phyloP scores from a whole-genome alignment of 2,888 invertebrate genomes.

The Meghimatium bilineatum region DNA sequence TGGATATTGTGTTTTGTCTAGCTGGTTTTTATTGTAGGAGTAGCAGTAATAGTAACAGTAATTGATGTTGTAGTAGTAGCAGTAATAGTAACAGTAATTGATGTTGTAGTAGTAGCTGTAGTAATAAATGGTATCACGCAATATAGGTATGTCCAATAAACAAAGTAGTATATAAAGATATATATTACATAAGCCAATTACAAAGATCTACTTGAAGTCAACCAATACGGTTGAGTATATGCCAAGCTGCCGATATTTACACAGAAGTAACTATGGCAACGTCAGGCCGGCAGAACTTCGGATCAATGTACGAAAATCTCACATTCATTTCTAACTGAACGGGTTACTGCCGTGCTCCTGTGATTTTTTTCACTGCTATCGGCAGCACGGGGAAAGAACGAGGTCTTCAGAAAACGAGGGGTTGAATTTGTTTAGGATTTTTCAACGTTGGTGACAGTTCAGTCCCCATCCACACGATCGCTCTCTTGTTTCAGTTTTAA shows the following conservation, averaged over 20 bases:
- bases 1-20: neutral
- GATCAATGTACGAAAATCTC: neutral
- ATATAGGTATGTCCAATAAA: neutral
- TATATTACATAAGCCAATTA: neutral
- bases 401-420: neutral
- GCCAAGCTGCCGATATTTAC: neutral
- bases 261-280: constrained; percentile 23
- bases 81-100: constrained; percentile 23
- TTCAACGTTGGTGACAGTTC: neutral
- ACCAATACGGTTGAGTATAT: neutral
- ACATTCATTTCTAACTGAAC: neutral
- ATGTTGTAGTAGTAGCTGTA: neutral
- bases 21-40: neutral
- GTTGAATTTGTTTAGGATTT: neutral
- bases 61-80: constrained; percentile 17
- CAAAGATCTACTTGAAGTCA: neutral
- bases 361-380: neutral
- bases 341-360: neutral
- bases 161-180: neutral
- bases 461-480: no score
- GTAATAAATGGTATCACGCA: neutral
- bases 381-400: neutral
- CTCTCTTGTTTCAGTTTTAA: no score
- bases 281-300: neutral
- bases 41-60: neutral